These are phyloP conservation scores for Enteromius argenteus DNA, from an alignment of 2,797 vertebrate genomes.

Conservation along the genomic window DNA sequence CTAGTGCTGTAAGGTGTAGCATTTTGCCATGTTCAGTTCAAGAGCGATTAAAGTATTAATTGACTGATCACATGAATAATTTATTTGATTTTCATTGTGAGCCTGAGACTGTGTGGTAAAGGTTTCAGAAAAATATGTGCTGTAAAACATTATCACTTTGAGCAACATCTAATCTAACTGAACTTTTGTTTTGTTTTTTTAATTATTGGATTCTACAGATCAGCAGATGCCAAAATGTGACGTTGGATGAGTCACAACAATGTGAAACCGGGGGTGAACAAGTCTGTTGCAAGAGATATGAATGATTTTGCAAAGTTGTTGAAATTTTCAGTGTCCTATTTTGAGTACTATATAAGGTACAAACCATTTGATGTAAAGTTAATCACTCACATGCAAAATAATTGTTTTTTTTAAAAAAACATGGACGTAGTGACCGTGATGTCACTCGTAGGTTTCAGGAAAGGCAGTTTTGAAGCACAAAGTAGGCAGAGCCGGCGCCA, in stretches of 20 bases:
- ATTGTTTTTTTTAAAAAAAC: neutral
- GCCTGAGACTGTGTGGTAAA: neutral
- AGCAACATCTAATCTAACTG: neutral
- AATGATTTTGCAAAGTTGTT: neutral
- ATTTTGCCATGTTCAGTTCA: neutral
- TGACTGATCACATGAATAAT: neutral
- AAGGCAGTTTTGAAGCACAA: no score
- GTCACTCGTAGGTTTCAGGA: no score
- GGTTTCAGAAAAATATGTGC: neutral
- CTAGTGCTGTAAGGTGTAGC: neutral
- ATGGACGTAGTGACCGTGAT: no score
- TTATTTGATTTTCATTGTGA: neutral
- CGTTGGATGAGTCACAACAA: neutral
- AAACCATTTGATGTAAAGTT: neutral
- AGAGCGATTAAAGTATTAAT: neutral
- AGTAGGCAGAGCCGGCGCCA: no score
- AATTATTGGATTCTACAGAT: neutral
- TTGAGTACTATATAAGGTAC: neutral
- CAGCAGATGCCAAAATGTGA: neutral
- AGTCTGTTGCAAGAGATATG: neutral
- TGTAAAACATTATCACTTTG: neutral
- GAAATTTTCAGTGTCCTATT: neutral
- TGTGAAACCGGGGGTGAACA: neutral
- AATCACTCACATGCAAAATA: neutral
- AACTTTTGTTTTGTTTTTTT: neutral